phyloP scores from a whole-genome alignment of 2,113 vertebrate species.

The Aldabrachelys gigantea region DNA sequence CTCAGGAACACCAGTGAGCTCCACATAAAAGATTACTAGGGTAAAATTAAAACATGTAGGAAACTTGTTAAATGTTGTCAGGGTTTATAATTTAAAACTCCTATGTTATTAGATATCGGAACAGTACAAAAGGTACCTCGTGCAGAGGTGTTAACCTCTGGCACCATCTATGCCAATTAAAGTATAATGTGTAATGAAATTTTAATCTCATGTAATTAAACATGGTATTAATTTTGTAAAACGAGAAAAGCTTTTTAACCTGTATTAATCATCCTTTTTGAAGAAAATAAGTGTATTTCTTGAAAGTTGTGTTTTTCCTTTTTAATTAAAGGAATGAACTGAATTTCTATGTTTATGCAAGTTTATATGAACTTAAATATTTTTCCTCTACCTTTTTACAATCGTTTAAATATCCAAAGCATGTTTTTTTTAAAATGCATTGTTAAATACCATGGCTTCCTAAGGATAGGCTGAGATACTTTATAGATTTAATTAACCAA shows the following conservation, averaged over 20 bases:
- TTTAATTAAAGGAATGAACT: slow-evolving; percentile 70
- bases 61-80: slow-evolving; percentile 71
- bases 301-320: slow-evolving; percentile 57
- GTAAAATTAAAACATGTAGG: slow-evolving; percentile 74
- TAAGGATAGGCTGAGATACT: slow-evolving; percentile 66
- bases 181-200: slow-evolving; percentile 63
- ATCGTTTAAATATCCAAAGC: slow-evolving; percentile 70
- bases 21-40: slow-evolving; percentile 64
- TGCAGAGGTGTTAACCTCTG: slow-evolving; percentile 63
- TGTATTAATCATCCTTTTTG: slow-evolving; percentile 66
- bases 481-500: slow-evolving; percentile 79
- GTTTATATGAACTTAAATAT: slow-evolving; percentile 50
- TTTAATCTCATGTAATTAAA: slow-evolving; percentile 78
- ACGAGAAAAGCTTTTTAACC: slow-evolving; percentile 70
- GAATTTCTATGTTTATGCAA: slow-evolving; percentile 64
- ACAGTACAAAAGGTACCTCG: slow-evolving; percentile 59
- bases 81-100: slow-evolving; percentile 68
- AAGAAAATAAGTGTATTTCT: slow-evolving; percentile 65
- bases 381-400: slow-evolving; percentile 33
- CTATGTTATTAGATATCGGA: slow-evolving; percentile 66
- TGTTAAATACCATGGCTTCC: slow-evolving; percentile 64
- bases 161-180: slow-evolving; percentile 65
- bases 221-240: slow-evolving; percentile 74
- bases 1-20: slow-evolving; percentile 29
- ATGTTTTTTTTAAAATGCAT: slow-evolving; percentile 56